A percentile compares a stretch with the other conserved stretches of the same genome.
Conservation (phyloP, 2,797 vertebrate genomes). For the Pangasius macronema region DNA sequence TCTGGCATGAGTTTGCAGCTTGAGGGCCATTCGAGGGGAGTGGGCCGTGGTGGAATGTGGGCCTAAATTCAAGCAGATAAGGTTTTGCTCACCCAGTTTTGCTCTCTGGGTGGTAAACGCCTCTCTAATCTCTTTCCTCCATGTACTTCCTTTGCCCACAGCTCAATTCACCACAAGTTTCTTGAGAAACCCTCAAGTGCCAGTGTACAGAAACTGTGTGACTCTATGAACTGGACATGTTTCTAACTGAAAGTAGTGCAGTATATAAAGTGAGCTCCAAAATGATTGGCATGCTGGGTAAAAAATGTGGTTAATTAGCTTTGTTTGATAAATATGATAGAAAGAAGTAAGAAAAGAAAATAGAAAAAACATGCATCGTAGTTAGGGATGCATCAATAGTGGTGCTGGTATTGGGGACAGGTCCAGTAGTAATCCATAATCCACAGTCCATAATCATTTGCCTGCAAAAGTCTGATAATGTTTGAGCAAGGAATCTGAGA, state of each 20-base stretch:
- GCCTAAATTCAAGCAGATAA: too few species aligned
- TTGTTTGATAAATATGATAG: not conserved
- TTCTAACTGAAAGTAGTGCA: too few species aligned
- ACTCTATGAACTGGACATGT: not conserved
- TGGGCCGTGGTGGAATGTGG: too few species aligned
- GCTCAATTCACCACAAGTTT: not conserved
- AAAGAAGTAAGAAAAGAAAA: not conserved
- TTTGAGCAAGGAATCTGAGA: not conserved
- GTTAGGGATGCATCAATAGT: not conserved
- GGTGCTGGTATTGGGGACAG: not conserved
- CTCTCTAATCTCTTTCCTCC: constrained; percentile 15
- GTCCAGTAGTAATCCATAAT: too few species aligned
- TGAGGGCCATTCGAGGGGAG: too few species aligned
- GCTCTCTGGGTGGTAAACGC: not conserved
- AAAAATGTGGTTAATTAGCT: not conserved
- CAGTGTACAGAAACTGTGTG: too few species aligned
- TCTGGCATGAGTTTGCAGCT: too few species aligned
- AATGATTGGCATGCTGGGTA: not conserved
- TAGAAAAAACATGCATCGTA: not conserved
- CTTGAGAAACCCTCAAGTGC: not conserved
- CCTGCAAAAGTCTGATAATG: not conserved
- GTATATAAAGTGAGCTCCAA: not conserved
- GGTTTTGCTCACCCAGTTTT: too few species aligned
- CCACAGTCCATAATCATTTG: not conserved
- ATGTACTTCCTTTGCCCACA: not conserved